Evolutionary conservation across 2,888 invertebrate genomes (phyloP).

Genomic region (Orthosia gothica): DNA sequence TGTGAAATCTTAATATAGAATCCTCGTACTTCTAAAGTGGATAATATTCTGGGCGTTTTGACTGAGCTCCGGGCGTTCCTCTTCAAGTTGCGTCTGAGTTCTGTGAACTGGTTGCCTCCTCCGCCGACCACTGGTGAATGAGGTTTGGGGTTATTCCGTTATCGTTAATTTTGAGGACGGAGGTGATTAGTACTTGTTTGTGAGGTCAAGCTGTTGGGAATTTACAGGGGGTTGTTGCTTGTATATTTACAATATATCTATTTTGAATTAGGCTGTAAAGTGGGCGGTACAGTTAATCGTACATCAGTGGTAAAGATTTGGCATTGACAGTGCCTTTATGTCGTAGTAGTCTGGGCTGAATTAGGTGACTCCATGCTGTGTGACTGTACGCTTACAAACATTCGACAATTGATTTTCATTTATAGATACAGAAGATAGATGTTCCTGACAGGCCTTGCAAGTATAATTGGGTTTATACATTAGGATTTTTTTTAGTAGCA

Average conservation of each 20-base stretch:
- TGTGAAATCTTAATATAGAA: constrained; percentile 93
- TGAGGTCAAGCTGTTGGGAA: not conserved
- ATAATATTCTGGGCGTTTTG: constrained; percentile 91
- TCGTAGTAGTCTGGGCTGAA: no score
- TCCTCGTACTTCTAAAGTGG: constrained; percentile 92
- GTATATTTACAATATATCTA: no score
- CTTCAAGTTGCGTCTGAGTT: constrained; percentile 92
- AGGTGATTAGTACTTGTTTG: constrained; percentile 48
- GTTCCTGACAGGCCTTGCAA: no score
- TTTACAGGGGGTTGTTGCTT: not conserved
- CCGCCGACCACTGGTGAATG: constrained; percentile 92
- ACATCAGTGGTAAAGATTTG: no score
- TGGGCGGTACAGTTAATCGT: no score
- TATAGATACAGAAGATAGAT: no score
- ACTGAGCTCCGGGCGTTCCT: constrained; percentile 91
- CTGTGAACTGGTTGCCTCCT: constrained; percentile 93
- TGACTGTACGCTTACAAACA: no score
- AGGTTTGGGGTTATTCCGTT: constrained; percentile 49
- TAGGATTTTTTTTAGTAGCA: no score
- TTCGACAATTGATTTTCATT: no score
- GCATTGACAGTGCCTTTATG: no score
- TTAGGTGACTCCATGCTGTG: no score
- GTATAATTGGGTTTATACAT: no score
- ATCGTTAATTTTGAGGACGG: constrained; percentile 27
- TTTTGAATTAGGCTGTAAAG: not conserved